Evolutionary conservation across 2,888 invertebrate genomes (phyloP).

Genomic region (Heteromurus nitidus): DNA sequence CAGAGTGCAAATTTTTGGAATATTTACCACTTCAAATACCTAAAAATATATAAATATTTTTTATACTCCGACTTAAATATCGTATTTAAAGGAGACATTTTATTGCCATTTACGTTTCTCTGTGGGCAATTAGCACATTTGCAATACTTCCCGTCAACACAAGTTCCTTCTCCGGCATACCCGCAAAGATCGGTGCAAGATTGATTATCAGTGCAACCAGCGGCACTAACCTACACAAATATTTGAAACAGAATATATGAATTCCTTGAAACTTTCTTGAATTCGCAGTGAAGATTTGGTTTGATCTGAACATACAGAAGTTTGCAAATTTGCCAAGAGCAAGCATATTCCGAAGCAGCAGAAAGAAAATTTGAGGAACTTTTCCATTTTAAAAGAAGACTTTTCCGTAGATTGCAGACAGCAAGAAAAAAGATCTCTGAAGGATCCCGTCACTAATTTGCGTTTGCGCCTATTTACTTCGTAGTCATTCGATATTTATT

Average conservation of each 20-base stretch:
- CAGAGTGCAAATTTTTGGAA: constrained; percentile 49
- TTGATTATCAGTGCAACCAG: constrained; percentile 26
- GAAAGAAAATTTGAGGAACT: no score
- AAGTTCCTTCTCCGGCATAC: constrained; percentile 37
- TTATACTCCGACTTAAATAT: background rate
- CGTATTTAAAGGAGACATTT: background rate
- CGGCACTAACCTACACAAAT: background rate
- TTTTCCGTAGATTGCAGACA: no score
- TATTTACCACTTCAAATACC: constrained; percentile 36
- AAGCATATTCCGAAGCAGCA: no score
- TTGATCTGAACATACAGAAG: no score
- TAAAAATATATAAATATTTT: background rate
- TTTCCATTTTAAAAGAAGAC: no score
- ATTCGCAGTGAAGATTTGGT: no score
- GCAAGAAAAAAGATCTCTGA: no score
- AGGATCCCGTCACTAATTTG: no score
- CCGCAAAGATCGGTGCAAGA: constrained; percentile 50
- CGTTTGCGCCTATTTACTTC: no score
- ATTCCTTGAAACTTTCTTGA: background rate
- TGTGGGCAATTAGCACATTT: constrained; percentile 46
- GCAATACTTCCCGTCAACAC: constrained; percentile 42
- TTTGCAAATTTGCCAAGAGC: background rate
- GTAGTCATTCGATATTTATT: no score
- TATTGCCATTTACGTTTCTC: constrained; percentile 33
- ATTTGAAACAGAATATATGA: background rate